Percentiles rank a stretch among this genome's conserved stretches.
Conservation (phyloP, 2,888 invertebrate species). For the Omphaloscelis lunosa region DNA sequence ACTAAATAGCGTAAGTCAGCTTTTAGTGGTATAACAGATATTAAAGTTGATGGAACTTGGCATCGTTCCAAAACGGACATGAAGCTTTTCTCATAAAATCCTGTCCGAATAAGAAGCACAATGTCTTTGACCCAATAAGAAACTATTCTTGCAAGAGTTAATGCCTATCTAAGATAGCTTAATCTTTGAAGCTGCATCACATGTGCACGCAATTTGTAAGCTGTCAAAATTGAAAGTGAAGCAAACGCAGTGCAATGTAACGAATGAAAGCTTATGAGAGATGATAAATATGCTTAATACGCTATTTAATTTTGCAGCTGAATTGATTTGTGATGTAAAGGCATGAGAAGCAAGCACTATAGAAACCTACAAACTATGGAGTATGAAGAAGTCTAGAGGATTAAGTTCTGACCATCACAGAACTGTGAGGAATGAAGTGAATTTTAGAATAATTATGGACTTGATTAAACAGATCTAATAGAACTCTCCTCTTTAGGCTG, state of each 20-base stretch:
- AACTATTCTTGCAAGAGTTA: slow-evolving; percentile 3
- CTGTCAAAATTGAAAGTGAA: slow-evolving; percentile 65
- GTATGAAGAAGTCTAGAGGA: background rate
- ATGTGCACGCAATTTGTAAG: slow-evolving; percentile 64
- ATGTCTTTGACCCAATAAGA: background rate
- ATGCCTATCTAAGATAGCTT: slow-evolving; percentile 21
- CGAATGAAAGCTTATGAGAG: slow-evolving; percentile 29
- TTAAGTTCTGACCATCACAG: background rate
- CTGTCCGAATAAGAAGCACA: background rate
- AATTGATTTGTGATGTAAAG: slow-evolving; percentile 19
- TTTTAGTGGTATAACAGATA: slow-evolving; percentile 14
- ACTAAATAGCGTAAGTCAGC: background rate
- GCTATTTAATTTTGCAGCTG: background rate
- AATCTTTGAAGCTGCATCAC: slow-evolving; percentile 62
- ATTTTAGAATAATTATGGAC: background rate
- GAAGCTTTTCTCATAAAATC: slow-evolving; percentile 13
- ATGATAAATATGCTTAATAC: slow-evolving; percentile 21
- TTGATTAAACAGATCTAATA: background rate
- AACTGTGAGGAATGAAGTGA: background rate
- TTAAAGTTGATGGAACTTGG: slow-evolving; percentile 15
- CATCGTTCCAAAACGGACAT: slow-evolving; percentile 23
- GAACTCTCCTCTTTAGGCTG: background rate
- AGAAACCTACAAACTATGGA: background rate
- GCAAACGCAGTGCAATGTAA: slow-evolving; percentile 40
- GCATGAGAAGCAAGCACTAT: background rate